These are phyloP conservation scores for Sebastolobus altivelis DNA, from an alignment of 2,797 vertebrate species.

Conservation along the genomic window DNA sequence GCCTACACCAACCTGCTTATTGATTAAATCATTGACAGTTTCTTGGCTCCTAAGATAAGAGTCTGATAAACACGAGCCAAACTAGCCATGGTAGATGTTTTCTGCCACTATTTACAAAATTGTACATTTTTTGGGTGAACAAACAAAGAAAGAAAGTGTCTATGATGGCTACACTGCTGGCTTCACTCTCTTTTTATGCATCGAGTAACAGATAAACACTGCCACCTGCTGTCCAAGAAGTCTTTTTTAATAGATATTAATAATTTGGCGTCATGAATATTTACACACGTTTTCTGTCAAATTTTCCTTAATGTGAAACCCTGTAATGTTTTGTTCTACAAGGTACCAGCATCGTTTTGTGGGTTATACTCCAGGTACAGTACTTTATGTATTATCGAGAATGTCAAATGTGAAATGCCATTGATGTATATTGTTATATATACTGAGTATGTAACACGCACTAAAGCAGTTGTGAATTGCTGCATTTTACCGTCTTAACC, in stretches of 20 bases:
- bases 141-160: conserved; percentile 18
- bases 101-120: conserved; percentile 12
- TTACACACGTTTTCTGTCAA: conserved; percentile 13
- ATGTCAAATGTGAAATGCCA: conserved; percentile 77
- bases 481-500: conserved; percentile 71
- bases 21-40: conserved; percentile 13
- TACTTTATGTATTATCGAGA: conserved; percentile 68
- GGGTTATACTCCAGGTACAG: conserved; percentile 66
- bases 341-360: conserved; percentile 70
- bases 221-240: conserved; percentile 78
- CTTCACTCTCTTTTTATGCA: conserved; percentile 45
- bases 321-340: conserved; percentile 48
- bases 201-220: conserved; percentile 77
- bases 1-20: conserved; percentile 51
- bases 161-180: conserved; percentile 32
- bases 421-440: conserved; percentile 76
- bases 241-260: not conserved
- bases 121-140: not conserved
- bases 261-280: conserved; percentile 13
- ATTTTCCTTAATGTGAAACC: conserved; percentile 25
- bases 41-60: not conserved
- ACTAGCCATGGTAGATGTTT: conserved; percentile 41
- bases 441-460: conserved; percentile 73
- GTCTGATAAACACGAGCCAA: conserved; percentile 8
- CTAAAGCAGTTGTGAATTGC: conserved; percentile 72